Evolutionary conservation across 1,140 invertebrate species (phyloP).

Genomic region (Sinella curviseta): DNA sequence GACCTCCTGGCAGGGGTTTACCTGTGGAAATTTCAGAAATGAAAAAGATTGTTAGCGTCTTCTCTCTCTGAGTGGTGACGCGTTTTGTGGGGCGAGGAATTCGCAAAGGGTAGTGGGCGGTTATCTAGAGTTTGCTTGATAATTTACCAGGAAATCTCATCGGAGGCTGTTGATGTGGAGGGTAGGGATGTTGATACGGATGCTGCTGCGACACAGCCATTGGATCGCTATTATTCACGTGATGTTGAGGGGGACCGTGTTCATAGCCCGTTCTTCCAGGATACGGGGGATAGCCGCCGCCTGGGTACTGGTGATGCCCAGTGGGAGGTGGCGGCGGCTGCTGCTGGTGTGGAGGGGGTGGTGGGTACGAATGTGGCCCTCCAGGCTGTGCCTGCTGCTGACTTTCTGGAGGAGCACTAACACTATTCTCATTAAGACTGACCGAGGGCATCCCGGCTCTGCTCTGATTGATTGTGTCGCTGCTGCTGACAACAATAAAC

Average conservation of each 20-base stretch:
- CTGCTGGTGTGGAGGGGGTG: conserved; percentile 35
- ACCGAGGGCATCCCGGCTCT: conserved; percentile 41
- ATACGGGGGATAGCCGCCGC: conserved; percentile 31
- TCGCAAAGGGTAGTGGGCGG: too few species aligned
- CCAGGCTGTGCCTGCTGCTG: conserved; percentile 36
- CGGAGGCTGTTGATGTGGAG: conserved; percentile 40
- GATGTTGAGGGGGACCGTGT: conserved; percentile 34
- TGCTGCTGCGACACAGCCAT: conserved; percentile 43
- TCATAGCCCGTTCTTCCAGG: conserved; percentile 32
- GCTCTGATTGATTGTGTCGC: conserved; percentile 32
- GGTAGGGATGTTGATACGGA: conserved; percentile 43
- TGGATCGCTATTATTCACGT: conserved; percentile 32
- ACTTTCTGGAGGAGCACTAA: conserved; percentile 36
- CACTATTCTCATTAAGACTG: conserved; percentile 42
- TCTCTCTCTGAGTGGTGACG: too few species aligned
- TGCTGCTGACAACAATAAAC: conserved; percentile 23
- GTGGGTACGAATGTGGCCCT: conserved; percentile 37
- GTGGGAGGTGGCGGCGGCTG: conserved; percentile 31
- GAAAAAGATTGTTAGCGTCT: neutral
- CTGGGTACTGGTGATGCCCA: conserved; percentile 40
- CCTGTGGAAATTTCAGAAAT: neutral
- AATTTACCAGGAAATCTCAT: conserved; percentile 47
- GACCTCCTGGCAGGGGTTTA: conserved; percentile 6
- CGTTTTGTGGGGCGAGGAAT: too few species aligned
- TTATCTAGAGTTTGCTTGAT: too few species aligned